Percentiles rank a stretch among this genome's conserved stretches.
Evolutionary conservation across 2,113 vertebrate genomes (phyloP).

Genomic region (Gavia stellata): DNA sequence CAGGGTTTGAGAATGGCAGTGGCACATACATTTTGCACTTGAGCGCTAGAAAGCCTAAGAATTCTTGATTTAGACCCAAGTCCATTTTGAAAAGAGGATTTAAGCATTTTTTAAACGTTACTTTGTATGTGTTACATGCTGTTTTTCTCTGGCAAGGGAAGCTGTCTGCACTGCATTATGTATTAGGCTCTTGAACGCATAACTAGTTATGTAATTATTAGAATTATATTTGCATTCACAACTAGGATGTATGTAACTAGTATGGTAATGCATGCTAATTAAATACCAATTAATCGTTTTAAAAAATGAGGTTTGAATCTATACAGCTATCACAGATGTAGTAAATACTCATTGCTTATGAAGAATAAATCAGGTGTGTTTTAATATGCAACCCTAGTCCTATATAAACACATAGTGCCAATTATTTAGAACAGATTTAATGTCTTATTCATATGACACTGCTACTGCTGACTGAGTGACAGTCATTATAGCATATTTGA

Average conservation of each 20-base stretch:
- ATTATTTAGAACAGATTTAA: neutral
- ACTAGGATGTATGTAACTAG: neutral
- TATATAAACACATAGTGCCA: neutral
- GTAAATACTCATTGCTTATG: slow-evolving; percentile 37
- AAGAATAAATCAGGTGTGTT: slow-evolving; percentile 11
- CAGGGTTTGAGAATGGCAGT: neutral
- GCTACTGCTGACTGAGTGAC: neutral
- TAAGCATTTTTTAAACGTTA: neutral
- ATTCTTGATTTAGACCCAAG: neutral
- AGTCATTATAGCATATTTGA: neutral
- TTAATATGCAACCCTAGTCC: slow-evolving; percentile 6
- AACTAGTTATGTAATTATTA: slow-evolving; percentile 33
- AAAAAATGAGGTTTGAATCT: neutral
- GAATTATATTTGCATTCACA: slow-evolving; percentile 40
- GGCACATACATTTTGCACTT: neutral
- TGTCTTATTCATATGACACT: neutral
- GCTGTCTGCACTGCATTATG: slow-evolving; percentile 1
- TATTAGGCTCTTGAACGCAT: neutral
- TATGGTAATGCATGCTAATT: slow-evolving; percentile 31
- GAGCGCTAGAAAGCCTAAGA: neutral
- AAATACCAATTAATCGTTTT: slow-evolving; percentile 43
- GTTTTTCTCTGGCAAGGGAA: neutral
- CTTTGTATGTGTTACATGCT: neutral
- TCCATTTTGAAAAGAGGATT: neutral
- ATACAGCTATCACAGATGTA: neutral